Base-by-base conservation (phyloP, 2,888 invertebrate species). In the Monochamus alternatus region DNA sequence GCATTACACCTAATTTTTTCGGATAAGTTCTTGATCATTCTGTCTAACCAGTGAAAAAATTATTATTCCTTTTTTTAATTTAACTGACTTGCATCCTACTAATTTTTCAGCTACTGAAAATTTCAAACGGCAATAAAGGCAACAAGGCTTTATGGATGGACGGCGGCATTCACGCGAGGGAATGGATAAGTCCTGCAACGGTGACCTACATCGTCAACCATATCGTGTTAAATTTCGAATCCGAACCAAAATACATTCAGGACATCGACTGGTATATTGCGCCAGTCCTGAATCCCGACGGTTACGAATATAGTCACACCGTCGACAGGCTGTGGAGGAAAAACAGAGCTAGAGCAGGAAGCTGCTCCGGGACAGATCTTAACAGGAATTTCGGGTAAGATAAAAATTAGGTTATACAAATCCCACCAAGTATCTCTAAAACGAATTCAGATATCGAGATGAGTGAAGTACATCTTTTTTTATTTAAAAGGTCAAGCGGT, bases 111-210 rank as follows among this genome's bases (percentile, higher is more conserved):
- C 59, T 81, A 30, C 70, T 91, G 5, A 89, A 93, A 84, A 93
- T 95, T 78, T 95, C 95, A 4, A 94, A 94, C 83, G 94, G 94
- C 5, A 89, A 91, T 44, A 82, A 88, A 0, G 81, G 80, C 1
- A 87, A 86, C 74, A 89, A 90, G 0, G 93, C 93, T 0, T 90
- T 95, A 10, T 95, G 95, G 95, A 75, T 85, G 32, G 84, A 84
- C 52, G 84, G 84, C 0, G 94, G 95, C 30, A 96, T 96, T 81
- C 97, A 97, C 84, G 95, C 96, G 0, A 91, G 98, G 31, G 98
- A 98, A 90, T 98, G 96, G 96, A 95, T 96, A 83, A 94, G 94
- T 60, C 93, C 95, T 0, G 95, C 96, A 0, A 92, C 94, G 0
- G 95, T 95, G 3, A 94, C 95, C 0, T 96, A 92, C 87, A 90